Evolutionary conservation across 2,113 vertebrate genomes (phyloP).

Genomic region (Pedetes capensis): DNA sequence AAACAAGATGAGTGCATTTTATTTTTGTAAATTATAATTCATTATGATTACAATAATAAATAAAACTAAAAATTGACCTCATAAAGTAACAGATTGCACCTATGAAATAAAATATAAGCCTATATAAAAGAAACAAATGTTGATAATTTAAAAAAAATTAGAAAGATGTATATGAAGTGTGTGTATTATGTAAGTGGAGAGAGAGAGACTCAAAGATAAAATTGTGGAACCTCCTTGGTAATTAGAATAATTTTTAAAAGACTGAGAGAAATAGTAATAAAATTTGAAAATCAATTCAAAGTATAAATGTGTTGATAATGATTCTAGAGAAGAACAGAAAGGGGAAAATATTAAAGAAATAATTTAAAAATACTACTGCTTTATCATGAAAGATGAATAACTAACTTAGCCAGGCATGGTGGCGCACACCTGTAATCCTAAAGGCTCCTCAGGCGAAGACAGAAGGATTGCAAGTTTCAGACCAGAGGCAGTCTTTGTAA

Average conservation of each 20-base stretch:
- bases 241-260: background rate
- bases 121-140: background rate
- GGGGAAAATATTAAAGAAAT: background rate
- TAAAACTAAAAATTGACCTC: background rate
- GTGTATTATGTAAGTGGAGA: background rate
- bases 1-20: background rate
- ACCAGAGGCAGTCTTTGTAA: no score
- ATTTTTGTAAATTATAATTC: background rate
- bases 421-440: no score
- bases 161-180: background rate
- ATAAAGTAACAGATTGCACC: background rate
- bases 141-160: background rate
- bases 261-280: background rate
- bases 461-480: no score
- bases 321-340: background rate
- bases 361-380: background rate
- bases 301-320: background rate
- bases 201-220: no score
- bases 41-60: background rate
- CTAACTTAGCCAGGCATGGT: no score
- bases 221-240: background rate
- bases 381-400: background rate
- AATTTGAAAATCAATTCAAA: background rate
- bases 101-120: background rate
- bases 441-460: no score